Base-by-base conservation (phyloP, 2,888 invertebrate genomes). In the Agriopis leucophaearia region DNA sequence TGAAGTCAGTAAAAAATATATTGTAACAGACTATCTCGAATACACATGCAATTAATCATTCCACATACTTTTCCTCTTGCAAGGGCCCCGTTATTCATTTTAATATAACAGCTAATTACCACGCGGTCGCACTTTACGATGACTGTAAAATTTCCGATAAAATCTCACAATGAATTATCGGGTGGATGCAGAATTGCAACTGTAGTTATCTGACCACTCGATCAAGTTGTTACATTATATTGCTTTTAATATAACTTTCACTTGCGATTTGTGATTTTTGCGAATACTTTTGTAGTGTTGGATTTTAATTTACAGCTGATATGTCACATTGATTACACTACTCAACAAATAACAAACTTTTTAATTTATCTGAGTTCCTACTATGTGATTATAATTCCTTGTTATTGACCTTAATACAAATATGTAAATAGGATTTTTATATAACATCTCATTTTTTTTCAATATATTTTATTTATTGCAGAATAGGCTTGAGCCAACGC, bases 201-300 rank as follows among this genome's bases (percentile, higher is more conserved):
- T 50, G 60, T 51, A 65, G 60, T 44, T 74, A 72, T 74, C 73
- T 48, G 55, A 35, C 45, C 70, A 52, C 73, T 74, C 73, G 70
- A 74, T 74, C 74, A 74, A 66, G 45, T 66, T 61, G 66, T 70
- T 70, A 66, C 68, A 66, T 59, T 72, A 59, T 48, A 67, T 72
- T 72, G 66, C 72, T 70, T 66, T 70, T 69, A 73, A 70, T 45
- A 60, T 13, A 38, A 62, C 62, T 66, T 62, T 66, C 62, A 35
- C 66, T 58, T 48, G 16, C 52, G 45, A 58, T 18, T 61, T 16
- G 27, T 47, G 38, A 57, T 57, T 66, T 54, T 54, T 52, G 38
- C 16, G 64, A 47, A 62, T 45, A 15, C 13, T 10, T 10, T 44
- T 44, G 5, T 13, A n/a, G n/a, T n/a, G n/a, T n/a, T n/a, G n/a